Percentiles rank a stretch among this genome's conserved stretches.
phyloP scores from a whole-genome alignment of 2,888 invertebrate species.

The Chloroclysta siterata region DNA sequence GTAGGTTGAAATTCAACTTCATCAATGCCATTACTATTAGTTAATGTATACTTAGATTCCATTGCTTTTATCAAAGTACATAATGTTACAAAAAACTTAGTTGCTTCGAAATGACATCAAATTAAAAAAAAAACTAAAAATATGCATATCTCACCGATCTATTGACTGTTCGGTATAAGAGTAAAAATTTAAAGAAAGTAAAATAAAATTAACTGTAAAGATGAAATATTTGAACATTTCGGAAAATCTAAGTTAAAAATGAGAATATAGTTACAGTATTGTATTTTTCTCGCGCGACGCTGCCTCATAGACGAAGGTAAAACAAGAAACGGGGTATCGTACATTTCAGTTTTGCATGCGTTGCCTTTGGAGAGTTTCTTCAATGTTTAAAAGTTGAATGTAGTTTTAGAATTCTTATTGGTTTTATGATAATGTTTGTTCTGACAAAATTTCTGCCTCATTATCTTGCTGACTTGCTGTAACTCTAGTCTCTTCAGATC shows the following conservation, averaged over 20 bases:
- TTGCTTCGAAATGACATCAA: conserved; percentile 39
- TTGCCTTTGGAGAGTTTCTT: conserved; percentile 5
- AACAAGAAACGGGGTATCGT: conserved; percentile 43
- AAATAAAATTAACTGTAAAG: no score
- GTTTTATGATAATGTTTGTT: conserved; percentile 12
- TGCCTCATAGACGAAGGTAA: conserved; percentile 48
- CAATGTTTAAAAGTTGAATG: conserved; percentile 2
- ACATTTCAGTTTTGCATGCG: conserved; percentile 30
- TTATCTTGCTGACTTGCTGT: conserved; percentile 48
- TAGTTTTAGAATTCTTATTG: conserved; percentile 15
- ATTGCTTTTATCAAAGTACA: conserved; percentile 35
- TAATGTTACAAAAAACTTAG: conserved; percentile 43
- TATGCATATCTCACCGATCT: no score
- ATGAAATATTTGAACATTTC: conserved; percentile 15
- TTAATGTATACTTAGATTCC: conserved; percentile 34
- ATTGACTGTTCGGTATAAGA: not conserved
- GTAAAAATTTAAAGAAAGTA: not conserved
- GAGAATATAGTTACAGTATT: conserved; percentile 65
- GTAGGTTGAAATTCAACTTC: conserved; percentile 34
- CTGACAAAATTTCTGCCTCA: conserved; percentile 4
- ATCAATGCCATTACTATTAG: conserved; percentile 24
- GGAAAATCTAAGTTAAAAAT: conserved; percentile 20
- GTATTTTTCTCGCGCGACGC: conserved; percentile 40
- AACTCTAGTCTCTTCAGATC: conserved; percentile 52
- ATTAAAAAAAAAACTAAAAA: not conserved